Evolutionary conservation across 92 coral and sea anemone species (phyloP).

Genomic region (Paramuricea clavata): DNA sequence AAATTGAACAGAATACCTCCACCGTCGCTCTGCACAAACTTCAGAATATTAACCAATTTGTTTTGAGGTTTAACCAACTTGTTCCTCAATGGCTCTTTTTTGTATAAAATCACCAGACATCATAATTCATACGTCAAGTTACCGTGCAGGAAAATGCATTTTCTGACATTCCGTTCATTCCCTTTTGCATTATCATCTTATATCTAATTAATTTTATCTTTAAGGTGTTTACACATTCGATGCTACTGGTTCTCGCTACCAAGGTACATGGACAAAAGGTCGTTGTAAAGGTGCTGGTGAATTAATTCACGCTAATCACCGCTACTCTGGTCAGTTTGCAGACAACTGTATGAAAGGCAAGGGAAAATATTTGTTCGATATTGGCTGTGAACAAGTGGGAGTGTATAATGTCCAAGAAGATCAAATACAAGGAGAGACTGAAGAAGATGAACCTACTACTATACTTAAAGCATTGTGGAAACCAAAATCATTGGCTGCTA

Average conservation of each 20-base stretch:
- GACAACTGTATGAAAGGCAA: slow-evolving; percentile 86
- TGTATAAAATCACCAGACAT: too few relatives aligned
- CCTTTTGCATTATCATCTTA: background rate
- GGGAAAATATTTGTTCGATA: slow-evolving; percentile 92
- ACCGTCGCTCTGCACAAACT: too few relatives aligned
- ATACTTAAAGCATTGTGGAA: slow-evolving; percentile 87
- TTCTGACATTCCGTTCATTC: background rate
- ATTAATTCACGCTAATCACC: slow-evolving; percentile 91
- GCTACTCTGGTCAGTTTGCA: slow-evolving; percentile 84
- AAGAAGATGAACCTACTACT: slow-evolving; percentile 88
- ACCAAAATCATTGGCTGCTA: slow-evolving; percentile 31
- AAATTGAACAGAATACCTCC: too few relatives aligned
- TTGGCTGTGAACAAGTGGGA: slow-evolving; percentile 93
- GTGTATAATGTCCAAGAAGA: slow-evolving; percentile 86
- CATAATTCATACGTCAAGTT: too few relatives aligned
- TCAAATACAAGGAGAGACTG: slow-evolving; percentile 74
- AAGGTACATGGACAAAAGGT: slow-evolving; percentile 94
- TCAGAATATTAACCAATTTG: too few relatives aligned
- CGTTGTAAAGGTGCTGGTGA: slow-evolving; percentile 96
- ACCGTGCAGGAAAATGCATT: too few relatives aligned
- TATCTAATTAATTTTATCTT: background rate
- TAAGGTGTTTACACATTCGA: slow-evolving; percentile 85
- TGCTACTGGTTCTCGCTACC: slow-evolving; percentile 91
- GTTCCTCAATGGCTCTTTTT: too few relatives aligned
- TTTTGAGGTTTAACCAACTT: too few relatives aligned